phyloP scores from a whole-genome alignment of 2,888 invertebrate genomes.

The Nebria salina region DNA sequence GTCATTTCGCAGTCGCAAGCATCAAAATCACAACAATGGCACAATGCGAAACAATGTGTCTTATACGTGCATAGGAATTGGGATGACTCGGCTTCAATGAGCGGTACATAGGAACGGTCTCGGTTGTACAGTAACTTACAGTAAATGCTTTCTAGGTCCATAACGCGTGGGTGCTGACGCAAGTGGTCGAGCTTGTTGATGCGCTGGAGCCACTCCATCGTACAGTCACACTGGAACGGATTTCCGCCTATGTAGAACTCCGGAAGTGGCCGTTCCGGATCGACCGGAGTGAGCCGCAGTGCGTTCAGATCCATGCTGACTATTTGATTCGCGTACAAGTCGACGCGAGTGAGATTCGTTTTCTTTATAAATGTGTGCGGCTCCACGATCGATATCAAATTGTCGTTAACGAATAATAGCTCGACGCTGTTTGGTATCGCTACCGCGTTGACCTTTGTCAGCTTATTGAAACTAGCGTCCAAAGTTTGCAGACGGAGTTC shows the following conservation, averaged over 20 bases:
- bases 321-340: slow-evolving; percentile 92
- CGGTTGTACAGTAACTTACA: slow-evolving; percentile 88
- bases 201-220: slow-evolving; percentile 94
- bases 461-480: slow-evolving; percentile 90
- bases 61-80: slow-evolving; percentile 93
- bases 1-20: slow-evolving; percentile 98
- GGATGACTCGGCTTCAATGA: slow-evolving; percentile 86
- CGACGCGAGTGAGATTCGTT: slow-evolving; percentile 87
- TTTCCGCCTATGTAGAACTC: slow-evolving; percentile 95
- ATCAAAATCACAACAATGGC: slow-evolving; percentile 96
- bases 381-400: slow-evolving; percentile 85
- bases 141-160: slow-evolving; percentile 89
- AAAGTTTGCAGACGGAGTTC: slow-evolving; percentile 82
- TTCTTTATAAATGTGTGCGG: slow-evolving; percentile 91
- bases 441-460: slow-evolving; percentile 78
- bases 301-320: slow-evolving; percentile 90
- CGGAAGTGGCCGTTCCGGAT: slow-evolving; percentile 78
- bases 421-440: slow-evolving; percentile 88
- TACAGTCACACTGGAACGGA: slow-evolving; percentile 94
- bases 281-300: slow-evolving; percentile 81
- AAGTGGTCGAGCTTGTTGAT: slow-evolving; percentile 86
- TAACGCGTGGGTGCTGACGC: slow-evolving; percentile 87
- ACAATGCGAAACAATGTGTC: slow-evolving; percentile 92
- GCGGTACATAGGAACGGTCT: slow-evolving; percentile 83
- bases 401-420: slow-evolving; percentile 87